Base-by-base conservation (phyloP, 2,113 vertebrate genomes). In the Hydrochoerus hydrochaeris region DNA sequence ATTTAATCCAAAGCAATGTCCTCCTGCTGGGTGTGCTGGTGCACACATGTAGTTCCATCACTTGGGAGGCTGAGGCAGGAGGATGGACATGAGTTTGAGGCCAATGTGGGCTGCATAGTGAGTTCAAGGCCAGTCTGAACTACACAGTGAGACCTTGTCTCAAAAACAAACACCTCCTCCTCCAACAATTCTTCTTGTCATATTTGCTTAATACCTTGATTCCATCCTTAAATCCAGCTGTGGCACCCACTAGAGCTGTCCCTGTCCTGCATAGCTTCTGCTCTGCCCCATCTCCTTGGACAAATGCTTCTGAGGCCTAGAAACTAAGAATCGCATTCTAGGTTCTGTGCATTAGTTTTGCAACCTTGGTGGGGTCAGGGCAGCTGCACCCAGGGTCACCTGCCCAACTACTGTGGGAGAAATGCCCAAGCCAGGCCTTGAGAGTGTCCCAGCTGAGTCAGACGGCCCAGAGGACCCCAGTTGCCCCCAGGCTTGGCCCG, bases 321-420 rank as follows among this genome's bases (percentile, higher is more conserved):
- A 30, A n/a, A 22, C 19, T 9, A 14, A 41, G 35, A 24, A 0
- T 5, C 32, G 3, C 19, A 0, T 13, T 49, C 49, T 49, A 22
- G 11, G 69, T 7, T 2, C 14, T 93, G 46, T 38, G 26, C 54
- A 46, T 78, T 26, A 5, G 41, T 63, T 52, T 75, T 5, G 38
- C 24, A 60, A 44, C 24, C 26, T 0, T 2, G 22, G 7, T 3
- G 1, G 44, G 20, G 8, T 10, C 7, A 9, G 44, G 41, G 14
- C 20, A 17, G 12, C 46, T 58, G 62, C 2, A 35, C 6, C 11
- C 58, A 78, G 20, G 30, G 20, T 13, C 44, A 12, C 19, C 54
- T 4, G 17, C 54, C 54, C 54, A 57, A 54, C 60, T 46, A 7
- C 30, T 69, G 11, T 13, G 35, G 26, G 60, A 24, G 41, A 65